phyloP scores from a whole-genome alignment of 2,113 vertebrate genomes.

The Coracopsis vasa region DNA sequence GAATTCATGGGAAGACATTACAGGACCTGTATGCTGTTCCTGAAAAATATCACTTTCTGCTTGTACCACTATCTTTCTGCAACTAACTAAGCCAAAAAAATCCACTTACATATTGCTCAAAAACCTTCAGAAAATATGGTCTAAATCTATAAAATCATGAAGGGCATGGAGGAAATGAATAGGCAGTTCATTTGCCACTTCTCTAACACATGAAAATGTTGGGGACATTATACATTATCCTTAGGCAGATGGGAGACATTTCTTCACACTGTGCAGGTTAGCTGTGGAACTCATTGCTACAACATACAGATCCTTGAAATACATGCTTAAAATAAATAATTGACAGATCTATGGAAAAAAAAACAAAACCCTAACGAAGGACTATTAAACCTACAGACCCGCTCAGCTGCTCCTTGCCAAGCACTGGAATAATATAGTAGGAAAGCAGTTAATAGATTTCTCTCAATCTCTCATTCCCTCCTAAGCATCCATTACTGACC shows the following conservation, averaged over 20 bases:
- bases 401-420: background rate
- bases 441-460: background rate
- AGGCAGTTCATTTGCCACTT: background rate
- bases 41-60: constrained; percentile 54
- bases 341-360: background rate
- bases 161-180: background rate
- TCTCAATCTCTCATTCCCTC: background rate
- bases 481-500: background rate
- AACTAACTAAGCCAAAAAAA: constrained; percentile 8
- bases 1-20: constrained; percentile 30
- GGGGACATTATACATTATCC: background rate
- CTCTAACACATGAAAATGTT: background rate
- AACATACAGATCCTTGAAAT: background rate
- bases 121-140: background rate
- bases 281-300: background rate
- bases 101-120: background rate
- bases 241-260: background rate
- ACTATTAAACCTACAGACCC: background rate
- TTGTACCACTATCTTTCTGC: constrained; percentile 43
- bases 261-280: background rate
- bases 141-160: background rate
- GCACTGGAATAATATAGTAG: background rate
- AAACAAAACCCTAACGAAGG: background rate
- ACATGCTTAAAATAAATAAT: rapidly evolving
- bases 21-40: constrained; percentile 57